These are phyloP conservation scores for Phalacrocorax carbo DNA, from an alignment of 2,113 vertebrate genomes.

Conservation along the genomic window DNA sequence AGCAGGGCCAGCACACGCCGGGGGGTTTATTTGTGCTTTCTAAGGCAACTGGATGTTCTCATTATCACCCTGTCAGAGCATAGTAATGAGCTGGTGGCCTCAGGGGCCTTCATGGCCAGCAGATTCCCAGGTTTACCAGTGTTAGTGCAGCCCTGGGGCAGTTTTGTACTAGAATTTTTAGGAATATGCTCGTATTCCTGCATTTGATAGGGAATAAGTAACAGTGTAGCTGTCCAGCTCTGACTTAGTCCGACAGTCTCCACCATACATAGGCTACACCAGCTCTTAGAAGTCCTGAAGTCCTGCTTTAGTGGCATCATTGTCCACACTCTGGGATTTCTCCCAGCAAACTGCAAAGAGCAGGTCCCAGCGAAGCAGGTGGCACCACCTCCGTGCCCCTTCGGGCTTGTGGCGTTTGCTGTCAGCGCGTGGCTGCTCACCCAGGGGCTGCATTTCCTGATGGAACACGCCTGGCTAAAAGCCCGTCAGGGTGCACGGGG, in stretches of 20 bases:
- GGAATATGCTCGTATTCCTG: background rate
- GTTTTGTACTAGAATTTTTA: background rate
- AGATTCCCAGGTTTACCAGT: background rate
- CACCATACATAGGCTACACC: accelerated
- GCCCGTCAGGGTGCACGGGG: background rate
- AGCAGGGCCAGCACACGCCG: accelerated
- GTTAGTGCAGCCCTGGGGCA: background rate
- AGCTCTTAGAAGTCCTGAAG: background rate
- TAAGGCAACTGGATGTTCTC: background rate
- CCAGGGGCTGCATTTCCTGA: background rate
- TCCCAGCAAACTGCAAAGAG: background rate
- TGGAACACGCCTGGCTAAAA: no score
- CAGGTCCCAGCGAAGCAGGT: accelerated
- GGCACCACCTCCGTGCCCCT: accelerated
- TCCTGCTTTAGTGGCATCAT: background rate
- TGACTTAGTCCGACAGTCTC: background rate
- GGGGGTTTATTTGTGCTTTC: accelerated
- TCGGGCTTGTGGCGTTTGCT: background rate
- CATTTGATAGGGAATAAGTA: background rate
- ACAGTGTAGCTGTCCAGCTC: accelerated
- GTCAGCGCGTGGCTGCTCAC: background rate
- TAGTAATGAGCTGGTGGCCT: background rate
- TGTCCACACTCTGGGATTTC: background rate
- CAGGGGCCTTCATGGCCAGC: background rate
- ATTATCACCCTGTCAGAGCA: accelerated